Evolutionary conservation across 2,797 vertebrate genomes (phyloP).

Genomic region (Cyclopterus lumpus): DNA sequence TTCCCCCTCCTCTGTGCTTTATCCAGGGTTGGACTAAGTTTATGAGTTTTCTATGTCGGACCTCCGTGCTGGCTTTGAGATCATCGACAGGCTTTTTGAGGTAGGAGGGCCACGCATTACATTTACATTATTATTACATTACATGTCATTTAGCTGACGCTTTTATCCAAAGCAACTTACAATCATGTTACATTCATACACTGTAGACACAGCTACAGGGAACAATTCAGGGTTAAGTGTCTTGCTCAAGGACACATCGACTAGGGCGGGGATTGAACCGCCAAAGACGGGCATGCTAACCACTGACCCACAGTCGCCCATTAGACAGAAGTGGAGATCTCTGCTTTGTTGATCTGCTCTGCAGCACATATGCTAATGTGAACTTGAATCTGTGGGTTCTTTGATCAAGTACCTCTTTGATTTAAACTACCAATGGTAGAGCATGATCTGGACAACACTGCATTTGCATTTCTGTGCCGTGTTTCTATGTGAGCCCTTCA

Average conservation of each 20-base stretch:
- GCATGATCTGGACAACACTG: background rate
- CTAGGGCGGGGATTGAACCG: no score
- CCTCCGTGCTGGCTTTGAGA: conserved; percentile 94
- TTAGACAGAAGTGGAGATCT: no score
- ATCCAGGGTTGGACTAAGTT: conserved; percentile 97
- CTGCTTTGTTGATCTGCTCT: conserved; percentile 18
- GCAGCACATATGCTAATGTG: conserved; percentile 17
- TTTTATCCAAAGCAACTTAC: no score
- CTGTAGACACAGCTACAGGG: no score
- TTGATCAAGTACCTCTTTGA: conserved; percentile 40
- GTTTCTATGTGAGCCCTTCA: background rate
- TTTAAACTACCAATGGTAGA: background rate
- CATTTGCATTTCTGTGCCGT: conserved; percentile 19
- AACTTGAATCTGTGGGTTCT: conserved; percentile 5
- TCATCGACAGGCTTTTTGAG: conserved; percentile 94
- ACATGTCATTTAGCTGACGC: no score
- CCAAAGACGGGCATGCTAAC: no score
- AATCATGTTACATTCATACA: no score
- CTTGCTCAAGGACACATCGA: no score
- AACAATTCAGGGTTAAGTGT: no score
- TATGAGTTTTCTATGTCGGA: conserved; percentile 98
- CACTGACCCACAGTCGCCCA: no score
- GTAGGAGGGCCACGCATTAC: no score
- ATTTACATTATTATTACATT: no score
- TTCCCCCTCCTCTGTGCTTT: conserved; percentile 5